Evolutionary conservation across 2,113 vertebrate genomes (phyloP), one percentile per base, ranked within the genome.

Genomic region (Sturnus vulgaris): DNA sequence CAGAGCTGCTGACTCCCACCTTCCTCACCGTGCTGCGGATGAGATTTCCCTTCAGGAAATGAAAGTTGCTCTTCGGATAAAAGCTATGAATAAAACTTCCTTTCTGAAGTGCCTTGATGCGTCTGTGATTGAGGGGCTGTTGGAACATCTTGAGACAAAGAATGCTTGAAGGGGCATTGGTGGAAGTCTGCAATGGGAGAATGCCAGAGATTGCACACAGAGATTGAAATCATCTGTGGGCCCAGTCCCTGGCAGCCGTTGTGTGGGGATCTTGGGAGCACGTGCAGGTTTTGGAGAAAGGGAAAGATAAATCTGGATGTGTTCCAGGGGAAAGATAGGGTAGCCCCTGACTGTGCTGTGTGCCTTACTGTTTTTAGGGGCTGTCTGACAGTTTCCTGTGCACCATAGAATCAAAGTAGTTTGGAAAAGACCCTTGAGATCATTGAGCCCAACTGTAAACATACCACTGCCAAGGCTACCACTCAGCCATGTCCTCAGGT

Each of bases 31-130:
- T 1, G 4, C 82, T 70, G 55, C 60, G 77, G 91, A 35, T 90
- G 82, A 7, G 47, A 55, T 66, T 86, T 93, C 50, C 47, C 47
- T 73, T 56, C 88, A 86, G 88, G 86, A 93, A 84, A 81, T 81
- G 47, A 23, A 81, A 81, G 68, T 49, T 90, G 23, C 42, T 86
- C 28, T 93, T 72, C 7, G 39, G 50, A 50, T 82, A 77, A 93
- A 79, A 49, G 39, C 47, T 35, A 7, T 59, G 92, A 90, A 69
- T 90, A 77, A 94, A 93, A 77, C 71, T 88, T 82, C 13, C 25
- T 84, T 89, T 80, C 47, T 73, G 47, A 44, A 63, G 33, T 42
- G 49, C 33, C 17, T 47, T 37, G 35, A 14, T 79, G 35, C 47
- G 66, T 69, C 53, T 0, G 0, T 84, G 66, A 27, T 75, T 65